A percentile compares a stretch with the other conserved stretches of the same genome.
Evolutionary conservation across 2,797 vertebrate species (phyloP).

Genomic region (Artibeus jamaicensis): DNA sequence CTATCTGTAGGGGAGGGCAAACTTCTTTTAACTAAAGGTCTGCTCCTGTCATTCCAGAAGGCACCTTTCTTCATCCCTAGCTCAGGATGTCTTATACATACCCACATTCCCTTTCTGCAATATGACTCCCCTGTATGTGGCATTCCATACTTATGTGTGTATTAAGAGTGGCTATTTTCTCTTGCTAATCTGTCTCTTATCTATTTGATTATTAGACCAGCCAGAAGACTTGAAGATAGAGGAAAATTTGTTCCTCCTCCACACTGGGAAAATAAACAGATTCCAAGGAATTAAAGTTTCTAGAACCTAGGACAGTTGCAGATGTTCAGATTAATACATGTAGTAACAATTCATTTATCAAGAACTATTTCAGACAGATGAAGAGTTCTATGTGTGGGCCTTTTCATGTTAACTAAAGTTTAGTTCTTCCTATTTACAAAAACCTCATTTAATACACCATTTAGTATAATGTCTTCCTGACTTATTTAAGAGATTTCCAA

Average conservation of each 20-base stretch:
- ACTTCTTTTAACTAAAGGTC: background rate
- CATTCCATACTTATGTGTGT: background rate
- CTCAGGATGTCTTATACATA: background rate
- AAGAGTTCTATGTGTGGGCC: background rate
- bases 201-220: background rate
- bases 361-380: background rate
- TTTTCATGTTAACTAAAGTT: background rate
- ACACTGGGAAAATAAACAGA: constrained; percentile 1
- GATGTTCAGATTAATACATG: background rate
- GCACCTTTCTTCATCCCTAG: background rate
- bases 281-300: background rate
- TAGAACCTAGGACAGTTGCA: background rate
- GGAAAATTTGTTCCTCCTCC: background rate
- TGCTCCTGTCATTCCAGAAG: background rate
- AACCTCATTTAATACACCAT: constrained; percentile 7
- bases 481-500: background rate
- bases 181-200: background rate
- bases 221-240: background rate
- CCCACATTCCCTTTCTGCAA: background rate
- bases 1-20: background rate
- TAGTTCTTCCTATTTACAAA: constrained; percentile 5
- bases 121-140: background rate
- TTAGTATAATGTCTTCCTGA: background rate
- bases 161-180: background rate
- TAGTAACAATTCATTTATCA: background rate